Percentiles rank a stretch among this genome's conserved stretches.
These are phyloP conservation scores for Drosophila rubida DNA, from an alignment of 2,888 invertebrate species.

Conservation along the genomic window DNA sequence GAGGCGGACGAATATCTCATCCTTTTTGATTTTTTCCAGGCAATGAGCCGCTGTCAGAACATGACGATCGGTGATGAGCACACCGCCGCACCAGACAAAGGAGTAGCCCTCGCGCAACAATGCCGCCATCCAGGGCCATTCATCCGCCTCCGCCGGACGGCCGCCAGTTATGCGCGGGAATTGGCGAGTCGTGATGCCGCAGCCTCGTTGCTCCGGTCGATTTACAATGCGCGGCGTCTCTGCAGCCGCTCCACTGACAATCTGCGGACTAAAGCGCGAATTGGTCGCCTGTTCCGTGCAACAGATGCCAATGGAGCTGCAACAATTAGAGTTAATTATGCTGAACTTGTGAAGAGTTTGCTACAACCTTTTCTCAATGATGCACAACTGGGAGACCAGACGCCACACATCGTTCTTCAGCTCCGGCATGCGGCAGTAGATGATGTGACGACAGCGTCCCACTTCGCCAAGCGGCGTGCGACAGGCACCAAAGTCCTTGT, in stretches of 20 bases:
- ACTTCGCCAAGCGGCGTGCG: constrained; percentile 86
- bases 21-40: constrained; percentile 86
- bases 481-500: constrained; percentile 87
- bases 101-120: constrained; percentile 87
- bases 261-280: constrained; percentile 76
- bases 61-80: constrained; percentile 89
- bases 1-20: constrained; percentile 89
- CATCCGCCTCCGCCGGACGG: constrained; percentile 87
- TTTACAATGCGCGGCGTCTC: constrained; percentile 68
- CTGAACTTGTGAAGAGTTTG: background rate
- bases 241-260: constrained; percentile 52
- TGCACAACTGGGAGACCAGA: constrained; percentile 89
- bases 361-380: constrained; percentile 86
- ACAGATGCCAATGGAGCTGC: constrained; percentile 89
- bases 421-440: constrained; percentile 87
- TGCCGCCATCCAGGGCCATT: constrained; percentile 95
- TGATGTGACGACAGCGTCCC: constrained; percentile 89
- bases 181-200: constrained; percentile 84
- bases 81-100: constrained; percentile 91
- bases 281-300: constrained; percentile 87
- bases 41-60: constrained; percentile 87
- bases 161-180: constrained; percentile 87
- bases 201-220: constrained; percentile 83
- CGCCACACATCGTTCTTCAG: constrained; percentile 87
- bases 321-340: background rate